These are phyloP conservation scores for Emmelina monodactyla DNA, from an alignment of 2,888 invertebrate species.

Conservation along the genomic window DNA sequence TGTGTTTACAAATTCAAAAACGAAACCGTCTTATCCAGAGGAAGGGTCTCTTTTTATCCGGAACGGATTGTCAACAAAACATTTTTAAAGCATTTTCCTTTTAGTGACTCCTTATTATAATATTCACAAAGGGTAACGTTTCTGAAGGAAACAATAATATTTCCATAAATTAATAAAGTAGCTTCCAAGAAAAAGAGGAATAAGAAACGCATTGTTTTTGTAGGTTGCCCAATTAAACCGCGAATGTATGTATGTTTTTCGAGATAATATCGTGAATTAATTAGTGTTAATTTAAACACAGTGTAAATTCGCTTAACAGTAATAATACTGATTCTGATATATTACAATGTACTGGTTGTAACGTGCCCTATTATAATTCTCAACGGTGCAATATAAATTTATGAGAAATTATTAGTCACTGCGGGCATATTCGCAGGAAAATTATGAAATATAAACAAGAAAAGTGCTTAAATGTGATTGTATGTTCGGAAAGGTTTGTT, in stretches of 20 bases:
- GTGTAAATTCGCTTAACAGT: constrained; percentile 33
- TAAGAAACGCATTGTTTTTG: too few species aligned
- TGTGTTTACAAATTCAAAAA: constrained; percentile 1
- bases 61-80: constrained; percentile 1
- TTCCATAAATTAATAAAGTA: constrained; percentile 6
- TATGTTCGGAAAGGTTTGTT: constrained; percentile 18
- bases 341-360: constrained; percentile 18
- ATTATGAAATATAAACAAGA: constrained; percentile 56
- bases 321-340: constrained; percentile 39
- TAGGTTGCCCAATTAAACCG: too few species aligned
- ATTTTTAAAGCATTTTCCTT: constrained; percentile 1
- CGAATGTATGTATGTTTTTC: too few species aligned
- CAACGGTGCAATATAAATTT: constrained; percentile 54
- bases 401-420: constrained; percentile 56
- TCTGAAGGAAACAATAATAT: neutral
- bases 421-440: constrained; percentile 53
- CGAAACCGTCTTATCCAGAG: neutral
- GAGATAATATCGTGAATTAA: neutral
- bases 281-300: too few species aligned
- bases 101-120: constrained; percentile 1
- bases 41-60: constrained; percentile 1
- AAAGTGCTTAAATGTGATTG: constrained; percentile 36
- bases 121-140: constrained; percentile 1
- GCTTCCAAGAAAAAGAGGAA: constrained; percentile 9
- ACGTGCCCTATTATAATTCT: constrained; percentile 28